A percentile compares a stretch with the other conserved stretches of the same genome.
phyloP scores from a whole-genome alignment of 2,113 vertebrate species.

The Echinops telfairi region DNA sequence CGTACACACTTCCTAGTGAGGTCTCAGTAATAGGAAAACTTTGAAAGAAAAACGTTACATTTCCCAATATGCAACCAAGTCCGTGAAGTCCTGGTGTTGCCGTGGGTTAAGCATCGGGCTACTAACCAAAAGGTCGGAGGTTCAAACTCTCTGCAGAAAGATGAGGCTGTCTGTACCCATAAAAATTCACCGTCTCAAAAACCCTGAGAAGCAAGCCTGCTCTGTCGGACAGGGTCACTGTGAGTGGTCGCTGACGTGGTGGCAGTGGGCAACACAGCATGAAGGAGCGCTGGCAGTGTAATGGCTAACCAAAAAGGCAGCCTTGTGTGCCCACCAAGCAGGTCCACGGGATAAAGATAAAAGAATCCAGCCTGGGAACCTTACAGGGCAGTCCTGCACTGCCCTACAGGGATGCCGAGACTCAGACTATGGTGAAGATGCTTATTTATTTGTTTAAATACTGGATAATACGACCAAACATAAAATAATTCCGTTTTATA shows the following conservation, averaged over 20 bases:
- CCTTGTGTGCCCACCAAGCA: background rate
- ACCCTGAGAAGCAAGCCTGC: too few species aligned
- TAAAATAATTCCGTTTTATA: conserved; percentile 35
- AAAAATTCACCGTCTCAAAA: too few species aligned
- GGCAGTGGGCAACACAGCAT: background rate
- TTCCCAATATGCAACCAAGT: too few species aligned
- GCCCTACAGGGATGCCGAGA: background rate
- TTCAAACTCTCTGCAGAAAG: too few species aligned
- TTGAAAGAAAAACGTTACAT: too few species aligned
- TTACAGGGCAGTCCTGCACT: background rate
- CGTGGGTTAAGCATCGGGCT: too few species aligned
- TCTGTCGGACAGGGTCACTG: too few species aligned
- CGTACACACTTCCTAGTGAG: background rate
- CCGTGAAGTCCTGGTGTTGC: background rate
- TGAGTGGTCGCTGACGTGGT: too few species aligned
- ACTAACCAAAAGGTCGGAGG: too few species aligned
- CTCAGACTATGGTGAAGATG: background rate
- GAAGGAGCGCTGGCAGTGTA: background rate
- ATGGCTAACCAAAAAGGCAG: too few species aligned
- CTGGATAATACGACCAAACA: conserved; percentile 26
- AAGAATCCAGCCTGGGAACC: background rate
- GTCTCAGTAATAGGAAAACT: background rate
- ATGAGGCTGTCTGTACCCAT: too few species aligned
- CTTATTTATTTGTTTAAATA: background rate
- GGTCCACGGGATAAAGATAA: background rate